These are phyloP conservation scores for Xyrauchen texanus DNA, from an alignment of 2,113 vertebrate genomes.

Conservation along the genomic window DNA sequence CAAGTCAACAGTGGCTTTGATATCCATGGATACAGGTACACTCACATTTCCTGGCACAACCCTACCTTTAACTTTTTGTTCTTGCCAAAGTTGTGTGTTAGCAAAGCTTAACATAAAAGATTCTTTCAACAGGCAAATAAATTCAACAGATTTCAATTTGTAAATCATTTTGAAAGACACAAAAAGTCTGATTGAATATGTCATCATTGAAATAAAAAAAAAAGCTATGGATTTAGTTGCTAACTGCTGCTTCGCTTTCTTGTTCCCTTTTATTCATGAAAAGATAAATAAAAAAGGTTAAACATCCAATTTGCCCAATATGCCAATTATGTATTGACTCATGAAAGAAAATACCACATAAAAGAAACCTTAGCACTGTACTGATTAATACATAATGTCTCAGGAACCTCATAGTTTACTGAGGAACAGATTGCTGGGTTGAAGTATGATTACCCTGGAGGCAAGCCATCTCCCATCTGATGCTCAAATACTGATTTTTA, in stretches of 20 bases:
- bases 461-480: slow-evolving; percentile 29
- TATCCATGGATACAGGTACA: slow-evolving; percentile 25
- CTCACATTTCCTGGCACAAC: slow-evolving; percentile 42
- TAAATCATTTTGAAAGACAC: not conserved
- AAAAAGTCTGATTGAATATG: not conserved
- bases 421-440: not conserved
- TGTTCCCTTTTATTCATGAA: not conserved
- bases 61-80: not conserved
- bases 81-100: not conserved
- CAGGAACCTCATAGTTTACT: slow-evolving; percentile 6
- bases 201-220: not conserved
- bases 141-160: not conserved
- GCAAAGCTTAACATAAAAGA: not conserved
- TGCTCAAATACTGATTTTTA: slow-evolving; percentile 39
- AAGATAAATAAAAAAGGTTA: not conserved
- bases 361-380: not conserved
- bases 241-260: too few relatives aligned
- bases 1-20: slow-evolving; percentile 7
- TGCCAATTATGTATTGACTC: not conserved
- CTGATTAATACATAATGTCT: not conserved
- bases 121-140: not conserved
- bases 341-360: not conserved
- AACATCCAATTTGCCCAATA: not conserved
- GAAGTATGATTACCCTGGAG: slow-evolving; percentile 31
- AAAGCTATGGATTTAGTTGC: not conserved